Conservation (phyloP, 2,888 invertebrate species). For the Catocala sponsa region DNA sequence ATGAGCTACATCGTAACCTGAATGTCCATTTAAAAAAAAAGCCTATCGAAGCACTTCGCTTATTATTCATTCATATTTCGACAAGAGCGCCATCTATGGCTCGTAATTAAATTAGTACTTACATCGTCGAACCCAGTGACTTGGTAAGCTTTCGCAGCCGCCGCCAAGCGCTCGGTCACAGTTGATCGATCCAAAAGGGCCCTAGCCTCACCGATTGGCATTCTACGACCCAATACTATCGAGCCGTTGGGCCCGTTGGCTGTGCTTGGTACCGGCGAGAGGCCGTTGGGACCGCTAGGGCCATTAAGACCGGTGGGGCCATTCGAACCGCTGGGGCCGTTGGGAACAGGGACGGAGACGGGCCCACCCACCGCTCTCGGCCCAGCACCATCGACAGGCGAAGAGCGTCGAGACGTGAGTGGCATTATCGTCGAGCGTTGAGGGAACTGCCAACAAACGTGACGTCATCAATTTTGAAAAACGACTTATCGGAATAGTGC, state of each 20-base stretch:
- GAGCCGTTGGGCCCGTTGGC: background rate
- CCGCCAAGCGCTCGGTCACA: slow-evolving; percentile 45
- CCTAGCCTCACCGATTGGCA: slow-evolving; percentile 51
- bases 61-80: no score
- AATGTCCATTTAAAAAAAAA: no score
- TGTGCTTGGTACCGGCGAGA: slow-evolving; percentile 11
- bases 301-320: background rate
- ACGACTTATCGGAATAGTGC: background rate
- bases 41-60: no score
- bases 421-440: slow-evolving; percentile 15
- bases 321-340: no score
- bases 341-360: slow-evolving; percentile 18
- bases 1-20: no score
- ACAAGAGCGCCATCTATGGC: no score
- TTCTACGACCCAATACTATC: slow-evolving; percentile 52
- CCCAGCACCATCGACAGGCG: slow-evolving; percentile 38
- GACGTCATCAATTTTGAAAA: background rate
- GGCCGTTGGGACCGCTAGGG: slow-evolving; percentile 1
- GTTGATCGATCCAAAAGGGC: slow-evolving; percentile 46
- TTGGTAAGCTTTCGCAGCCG: slow-evolving; percentile 34
- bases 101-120: slow-evolving; percentile 43
- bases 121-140: slow-evolving; percentile 68
- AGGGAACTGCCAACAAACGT: slow-evolving; percentile 12
- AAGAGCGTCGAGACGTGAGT: slow-evolving; percentile 26
- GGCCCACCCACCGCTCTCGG: slow-evolving; percentile 42